Evolutionary conservation across 2,113 vertebrate genomes (phyloP), one percentile per base, ranked within the genome.

Genomic region (Passer montanus): DNA sequence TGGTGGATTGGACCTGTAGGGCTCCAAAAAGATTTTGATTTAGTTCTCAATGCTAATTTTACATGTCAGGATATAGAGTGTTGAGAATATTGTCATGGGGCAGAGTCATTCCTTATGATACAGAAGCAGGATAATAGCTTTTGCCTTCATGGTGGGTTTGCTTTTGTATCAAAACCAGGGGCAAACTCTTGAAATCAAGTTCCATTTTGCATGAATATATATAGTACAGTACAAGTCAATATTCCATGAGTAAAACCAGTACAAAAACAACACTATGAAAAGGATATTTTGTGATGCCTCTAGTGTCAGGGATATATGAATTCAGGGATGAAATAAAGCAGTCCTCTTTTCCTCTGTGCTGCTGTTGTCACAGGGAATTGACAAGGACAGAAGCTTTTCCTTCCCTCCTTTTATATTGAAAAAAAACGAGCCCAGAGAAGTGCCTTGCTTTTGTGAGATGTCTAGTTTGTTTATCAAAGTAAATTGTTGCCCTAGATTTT

Each of bases 401-500:
- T 70, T 70, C 44, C 17, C 6, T 43, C 31, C 3, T 72, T 86
- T 76, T 47, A 27, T 37, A 41, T 46, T 56, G 53, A 37, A 78
- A 78, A 63, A 69, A 86, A 63, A 31, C 46, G 86, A 90, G 24
- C 44, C 64, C 44, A 37, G 55, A 75, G 59, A 52, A 59, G 19
- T 41, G 46, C 46, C 33, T 60, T 84, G 35, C 50, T 90, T 77
- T 62, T 85, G 27, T 3, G 1, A 83, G 16, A 28, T 41, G 19
- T 60, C 70, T 81, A 4, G 9, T 39, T 90, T 81, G 44, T 80
- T 91, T 86, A 46, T 90, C 92, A 59, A 66, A 92, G 50, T 44
- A 50, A 87, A 50, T 11, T 8, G 26, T 62, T 95, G 88, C 47
- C 92, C 95, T 77, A 70, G 82, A 77, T 96, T 88, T 94, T 69